These are phyloP conservation scores for Phrynosoma blainvillii DNA, from an alignment of 2,113 vertebrate genomes.

Conservation along the genomic window DNA sequence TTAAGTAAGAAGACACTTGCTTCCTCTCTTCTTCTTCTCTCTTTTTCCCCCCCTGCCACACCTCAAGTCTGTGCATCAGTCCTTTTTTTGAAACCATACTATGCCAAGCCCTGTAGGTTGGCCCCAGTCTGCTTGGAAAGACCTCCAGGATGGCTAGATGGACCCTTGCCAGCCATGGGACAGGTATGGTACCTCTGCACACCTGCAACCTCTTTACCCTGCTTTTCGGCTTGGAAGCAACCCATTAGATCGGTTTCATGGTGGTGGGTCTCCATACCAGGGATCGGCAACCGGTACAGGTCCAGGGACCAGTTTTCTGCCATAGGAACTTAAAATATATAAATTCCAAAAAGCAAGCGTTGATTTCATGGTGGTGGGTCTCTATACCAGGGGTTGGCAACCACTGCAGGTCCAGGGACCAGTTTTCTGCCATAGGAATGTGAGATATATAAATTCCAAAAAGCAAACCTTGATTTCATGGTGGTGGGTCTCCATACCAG, in stretches of 20 bases:
- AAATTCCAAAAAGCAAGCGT: too few species aligned
- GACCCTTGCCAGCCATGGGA: background rate
- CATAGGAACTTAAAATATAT: too few species aligned
- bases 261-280: background rate
- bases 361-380: too few species aligned
- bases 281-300: too few species aligned
- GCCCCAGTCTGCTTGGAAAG: background rate
- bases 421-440: too few species aligned
- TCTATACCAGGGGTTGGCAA: too few species aligned
- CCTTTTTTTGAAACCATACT: background rate
- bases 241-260: too few species aligned
- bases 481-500: background rate
- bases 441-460: too few species aligned
- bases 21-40: constrained; percentile 22
- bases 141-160: background rate
- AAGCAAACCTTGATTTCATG: too few species aligned
- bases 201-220: too few species aligned
- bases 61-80: background rate
- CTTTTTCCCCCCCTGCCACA: background rate
- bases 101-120: background rate
- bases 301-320: too few species aligned
- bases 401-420: too few species aligned
- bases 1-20: constrained; percentile 58
- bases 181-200: background rate
- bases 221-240: background rate